phyloP scores from a whole-genome alignment of 2,113 vertebrate species.

The Osmerus eperlanus region DNA sequence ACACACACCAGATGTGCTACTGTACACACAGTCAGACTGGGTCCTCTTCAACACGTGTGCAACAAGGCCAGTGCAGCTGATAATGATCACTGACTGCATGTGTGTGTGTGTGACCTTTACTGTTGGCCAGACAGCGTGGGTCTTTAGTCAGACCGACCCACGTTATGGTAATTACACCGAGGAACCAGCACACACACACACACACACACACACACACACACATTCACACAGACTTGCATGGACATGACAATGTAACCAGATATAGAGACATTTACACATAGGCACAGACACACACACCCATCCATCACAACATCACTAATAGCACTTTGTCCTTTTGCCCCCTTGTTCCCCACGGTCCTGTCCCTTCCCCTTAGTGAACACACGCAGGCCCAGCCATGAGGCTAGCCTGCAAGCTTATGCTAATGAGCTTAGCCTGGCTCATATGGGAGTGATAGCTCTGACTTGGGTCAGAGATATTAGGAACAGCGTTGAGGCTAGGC shows the following conservation, averaged over 20 bases:
- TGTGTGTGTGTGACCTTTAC: constrained; percentile 38
- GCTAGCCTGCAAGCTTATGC: not conserved
- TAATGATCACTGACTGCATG: not conserved
- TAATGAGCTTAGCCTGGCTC: not conserved
- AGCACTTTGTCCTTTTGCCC: no score
- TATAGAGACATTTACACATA: no score
- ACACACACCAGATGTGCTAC: no score
- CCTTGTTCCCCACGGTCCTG: no score
- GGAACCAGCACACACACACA: not conserved
- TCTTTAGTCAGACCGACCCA: not conserved
- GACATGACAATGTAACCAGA: not conserved
- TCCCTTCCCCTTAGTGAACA: not conserved
- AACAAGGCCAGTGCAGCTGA: no score
- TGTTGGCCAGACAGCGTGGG: constrained; percentile 13
- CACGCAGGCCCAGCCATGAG: not conserved
- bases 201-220: constrained; percentile 14
- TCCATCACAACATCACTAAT: no score
- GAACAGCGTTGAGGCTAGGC: not conserved
- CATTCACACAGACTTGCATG: not conserved
- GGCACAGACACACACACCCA: no score
- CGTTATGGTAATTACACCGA: not conserved
- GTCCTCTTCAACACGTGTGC: no score
- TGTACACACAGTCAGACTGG: not conserved
- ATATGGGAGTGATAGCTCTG: not conserved
- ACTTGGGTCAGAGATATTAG: not conserved